phyloP scores from a whole-genome alignment of 2,888 invertebrate genomes.

The Synergus umbraculus region DNA sequence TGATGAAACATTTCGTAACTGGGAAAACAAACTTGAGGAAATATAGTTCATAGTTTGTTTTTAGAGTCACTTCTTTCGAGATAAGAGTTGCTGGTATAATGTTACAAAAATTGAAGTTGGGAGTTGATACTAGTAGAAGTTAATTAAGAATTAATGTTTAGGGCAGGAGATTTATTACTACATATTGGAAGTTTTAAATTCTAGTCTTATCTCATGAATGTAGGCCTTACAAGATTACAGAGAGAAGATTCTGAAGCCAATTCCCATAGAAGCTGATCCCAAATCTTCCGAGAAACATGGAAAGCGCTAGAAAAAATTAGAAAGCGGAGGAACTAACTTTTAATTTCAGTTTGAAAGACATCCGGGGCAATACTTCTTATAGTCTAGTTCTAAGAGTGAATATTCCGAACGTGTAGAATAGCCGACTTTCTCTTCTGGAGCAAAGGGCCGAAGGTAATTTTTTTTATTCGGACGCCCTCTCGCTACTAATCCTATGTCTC shows the following conservation, averaged over 20 bases:
- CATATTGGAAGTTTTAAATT: background rate
- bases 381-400: background rate
- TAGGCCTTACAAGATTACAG: background rate
- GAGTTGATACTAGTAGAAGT: too few relatives aligned
- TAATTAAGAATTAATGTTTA: too few relatives aligned
- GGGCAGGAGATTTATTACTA: background rate
- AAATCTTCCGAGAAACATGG: constrained; percentile 25
- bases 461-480: constrained; percentile 38
- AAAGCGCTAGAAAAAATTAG: constrained; percentile 23
- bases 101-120: background rate
- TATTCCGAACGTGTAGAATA: constrained; percentile 34
- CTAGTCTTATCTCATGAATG: background rate
- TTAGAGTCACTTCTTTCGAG: background rate
- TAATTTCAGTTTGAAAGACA: constrained; percentile 30
- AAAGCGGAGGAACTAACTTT: constrained; percentile 8
- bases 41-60: background rate
- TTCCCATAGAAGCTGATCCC: background rate
- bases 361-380: constrained; percentile 27
- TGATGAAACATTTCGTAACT: background rate
- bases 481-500: constrained; percentile 14
- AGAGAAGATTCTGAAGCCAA: background rate
- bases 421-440: constrained; percentile 53
- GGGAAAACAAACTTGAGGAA: background rate
- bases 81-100: too few relatives aligned
- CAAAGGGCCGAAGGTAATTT: constrained; percentile 41